A percentile compares a stretch with the other conserved stretches of the same genome.
Evolutionary conservation across 2,888 invertebrate species (phyloP).

Genomic region (Caradrina clavipalpis): DNA sequence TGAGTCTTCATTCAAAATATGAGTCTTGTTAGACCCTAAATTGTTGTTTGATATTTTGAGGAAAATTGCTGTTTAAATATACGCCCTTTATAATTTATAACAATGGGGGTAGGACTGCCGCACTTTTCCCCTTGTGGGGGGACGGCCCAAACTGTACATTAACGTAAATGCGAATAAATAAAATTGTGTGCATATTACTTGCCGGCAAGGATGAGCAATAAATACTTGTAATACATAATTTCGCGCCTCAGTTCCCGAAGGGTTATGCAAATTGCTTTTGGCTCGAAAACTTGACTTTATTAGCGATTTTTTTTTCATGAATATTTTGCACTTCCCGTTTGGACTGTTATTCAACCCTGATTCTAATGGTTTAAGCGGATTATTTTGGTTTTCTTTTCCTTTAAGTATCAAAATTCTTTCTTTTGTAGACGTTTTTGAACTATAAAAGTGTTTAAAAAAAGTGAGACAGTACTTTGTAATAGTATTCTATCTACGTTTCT

Average conservation of each 20-base stretch:
- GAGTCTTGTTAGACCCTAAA: slow-evolving; percentile 41
- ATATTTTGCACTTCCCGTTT: background rate
- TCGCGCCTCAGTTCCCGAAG: slow-evolving; percentile 10
- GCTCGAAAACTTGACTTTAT: slow-evolving; percentile 26
- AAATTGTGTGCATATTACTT: slow-evolving; percentile 50
- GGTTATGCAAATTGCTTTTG: slow-evolving; percentile 39
- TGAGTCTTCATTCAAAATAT: slow-evolving; percentile 53
- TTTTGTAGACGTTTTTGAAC: background rate
- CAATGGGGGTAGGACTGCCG: slow-evolving; percentile 35
- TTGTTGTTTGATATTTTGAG: slow-evolving; percentile 59
- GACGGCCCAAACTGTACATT: slow-evolving; percentile 27
- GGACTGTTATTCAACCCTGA: background rate
- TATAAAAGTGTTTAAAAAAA: background rate
- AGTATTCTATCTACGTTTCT: no score
- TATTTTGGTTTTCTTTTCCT: background rate
- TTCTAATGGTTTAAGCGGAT: background rate
- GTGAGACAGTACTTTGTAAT: no score
- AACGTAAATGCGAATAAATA: slow-evolving; percentile 51
- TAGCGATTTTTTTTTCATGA: background rate
- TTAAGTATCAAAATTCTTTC: background rate
- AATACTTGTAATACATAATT: slow-evolving; percentile 55
- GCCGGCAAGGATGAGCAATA: slow-evolving; percentile 33
- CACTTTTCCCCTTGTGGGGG: slow-evolving; percentile 16
- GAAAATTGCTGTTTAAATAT: slow-evolving; percentile 61
- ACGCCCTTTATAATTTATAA: slow-evolving; percentile 56